Evolutionary conservation across 2,113 vertebrate species (phyloP).

Genomic region (zebrafish (Danio rerio)): GRCz12tu NC_133181.1:56535001-56535500

Average conservation of each 20-base stretch:
- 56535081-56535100: not conserved
- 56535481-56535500: conserved; percentile 30
- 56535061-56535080: too few relatives aligned
- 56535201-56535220: not conserved
- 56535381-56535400: not conserved
- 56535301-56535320: not conserved
- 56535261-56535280: not conserved
- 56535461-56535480: not conserved
- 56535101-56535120: too few relatives aligned
- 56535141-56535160: too few relatives aligned
- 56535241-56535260: not conserved
- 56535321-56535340: not conserved
- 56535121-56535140: too few relatives aligned
- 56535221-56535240: not conserved
- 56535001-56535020: too few relatives aligned
- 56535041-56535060: too few relatives aligned
- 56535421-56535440: conserved; percentile 12
- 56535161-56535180: not conserved
- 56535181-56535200: not conserved
- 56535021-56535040: too few relatives aligned
- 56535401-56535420: not conserved
- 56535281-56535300: too few relatives aligned
- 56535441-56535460: not conserved
- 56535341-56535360: not conserved
- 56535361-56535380: not conserved